phyloP scores from a whole-genome alignment of 2,113 vertebrate genomes.

The Psammodynastes pulverulentus region DNA sequence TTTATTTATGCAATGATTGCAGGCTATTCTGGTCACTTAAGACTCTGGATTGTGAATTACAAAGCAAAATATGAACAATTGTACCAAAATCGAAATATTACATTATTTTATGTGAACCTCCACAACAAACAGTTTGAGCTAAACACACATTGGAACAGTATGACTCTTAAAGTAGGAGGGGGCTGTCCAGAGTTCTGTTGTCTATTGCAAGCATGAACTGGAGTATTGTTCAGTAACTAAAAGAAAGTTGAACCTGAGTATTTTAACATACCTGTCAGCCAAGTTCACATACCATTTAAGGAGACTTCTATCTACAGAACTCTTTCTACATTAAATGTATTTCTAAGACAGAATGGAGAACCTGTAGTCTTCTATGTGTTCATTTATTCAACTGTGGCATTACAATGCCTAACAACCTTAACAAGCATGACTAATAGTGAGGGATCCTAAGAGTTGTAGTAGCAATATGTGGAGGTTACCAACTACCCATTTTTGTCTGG shows the following conservation, averaged over 20 bases:
- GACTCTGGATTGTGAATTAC: not conserved
- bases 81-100: not conserved
- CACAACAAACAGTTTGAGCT: not conserved
- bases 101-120: not conserved
- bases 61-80: not conserved
- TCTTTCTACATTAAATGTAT: not conserved
- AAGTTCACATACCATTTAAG: not conserved
- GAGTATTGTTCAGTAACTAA: not conserved
- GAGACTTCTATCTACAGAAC: not conserved
- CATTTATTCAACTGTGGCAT: not conserved
- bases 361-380: not conserved
- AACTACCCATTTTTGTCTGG: not conserved
- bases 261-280: not conserved
- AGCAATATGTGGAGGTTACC: not conserved
- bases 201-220: not conserved
- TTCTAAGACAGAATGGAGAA: not conserved
- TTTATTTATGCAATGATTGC: not conserved
- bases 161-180: not conserved
- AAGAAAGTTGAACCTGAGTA: not conserved
- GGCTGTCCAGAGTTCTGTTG: not conserved
- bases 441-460: not conserved
- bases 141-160: not conserved
- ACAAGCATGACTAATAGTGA: not conserved
- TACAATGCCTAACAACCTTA: not conserved
- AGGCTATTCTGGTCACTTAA: not conserved